A percentile compares a stretch with the other conserved stretches of the same genome.
Evolutionary conservation across 2,888 invertebrate species (phyloP).

Genomic region (Volucella zonaria): DNA sequence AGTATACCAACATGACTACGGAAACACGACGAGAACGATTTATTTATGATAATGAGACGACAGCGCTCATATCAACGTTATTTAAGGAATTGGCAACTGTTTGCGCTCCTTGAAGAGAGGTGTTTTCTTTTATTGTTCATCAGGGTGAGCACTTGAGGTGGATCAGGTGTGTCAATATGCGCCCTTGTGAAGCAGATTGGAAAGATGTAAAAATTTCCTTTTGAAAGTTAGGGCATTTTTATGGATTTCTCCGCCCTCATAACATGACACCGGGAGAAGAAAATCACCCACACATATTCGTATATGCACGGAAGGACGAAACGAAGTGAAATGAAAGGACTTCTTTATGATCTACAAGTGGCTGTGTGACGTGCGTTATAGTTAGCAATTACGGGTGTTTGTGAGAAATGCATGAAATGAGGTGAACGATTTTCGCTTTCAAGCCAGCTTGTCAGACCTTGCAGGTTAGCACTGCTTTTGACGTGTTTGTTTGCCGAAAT

Average conservation of each 20-base stretch:
- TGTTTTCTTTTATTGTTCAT: conserved; percentile 40
- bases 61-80: conserved; percentile 24
- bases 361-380: no score
- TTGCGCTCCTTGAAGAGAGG: conserved; percentile 4
- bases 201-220: conserved; percentile 40
- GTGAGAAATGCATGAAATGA: no score
- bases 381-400: no score
- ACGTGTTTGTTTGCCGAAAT: no score
- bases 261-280: no score
- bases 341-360: no score
- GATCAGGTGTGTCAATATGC: conserved; percentile 48
- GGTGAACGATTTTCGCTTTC: no score
- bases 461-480: no score
- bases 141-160: conserved; percentile 32
- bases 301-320: no score
- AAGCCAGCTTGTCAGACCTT: no score
- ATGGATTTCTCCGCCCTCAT: conserved; percentile 2
- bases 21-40: conserved; percentile 43
- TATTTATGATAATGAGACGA: conserved; percentile 73
- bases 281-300: no score
- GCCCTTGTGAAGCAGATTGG: conserved; percentile 31
- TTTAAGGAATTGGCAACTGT: conserved; percentile 52
- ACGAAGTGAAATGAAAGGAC: no score
- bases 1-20: conserved; percentile 22
- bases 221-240: conserved; percentile 4